These are phyloP conservation scores for Agonopterix arenella DNA, from an alignment of 2,888 invertebrate genomes.

Conservation along the genomic window DNA sequence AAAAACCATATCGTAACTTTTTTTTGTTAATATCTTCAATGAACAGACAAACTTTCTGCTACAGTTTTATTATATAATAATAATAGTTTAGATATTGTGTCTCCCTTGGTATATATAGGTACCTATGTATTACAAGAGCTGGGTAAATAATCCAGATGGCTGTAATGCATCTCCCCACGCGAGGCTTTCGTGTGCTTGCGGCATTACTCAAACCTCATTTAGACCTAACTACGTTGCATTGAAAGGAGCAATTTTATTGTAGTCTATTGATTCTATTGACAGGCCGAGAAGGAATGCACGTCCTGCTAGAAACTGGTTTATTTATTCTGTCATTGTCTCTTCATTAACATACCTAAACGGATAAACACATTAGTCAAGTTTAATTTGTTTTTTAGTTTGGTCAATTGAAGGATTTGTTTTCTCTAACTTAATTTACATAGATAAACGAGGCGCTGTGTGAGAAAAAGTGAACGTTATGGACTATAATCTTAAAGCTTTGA, in stretches of 20 bases:
- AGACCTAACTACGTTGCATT: conserved; percentile 65
- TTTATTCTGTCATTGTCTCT: conserved; percentile 47
- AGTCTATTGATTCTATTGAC: conserved; percentile 71
- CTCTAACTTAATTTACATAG: not conserved
- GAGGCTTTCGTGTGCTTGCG: conserved; percentile 55
- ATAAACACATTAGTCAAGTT: conserved; percentile 2
- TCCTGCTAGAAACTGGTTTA: conserved; percentile 45
- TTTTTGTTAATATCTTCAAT: no score
- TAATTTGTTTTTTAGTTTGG: not conserved
- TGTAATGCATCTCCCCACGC: conserved; percentile 57
- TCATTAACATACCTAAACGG: conserved; percentile 9
- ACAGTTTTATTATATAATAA: no score
- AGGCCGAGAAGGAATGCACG: conserved; percentile 44
- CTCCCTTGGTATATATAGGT: no score
- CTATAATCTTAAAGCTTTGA: no score
- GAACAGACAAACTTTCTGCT: no score
- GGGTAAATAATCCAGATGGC: conserved; percentile 16
- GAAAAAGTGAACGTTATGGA: no score
- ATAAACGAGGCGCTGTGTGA: not conserved
- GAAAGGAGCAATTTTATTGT: conserved; percentile 70
- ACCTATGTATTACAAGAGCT: no score
- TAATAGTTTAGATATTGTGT: no score
- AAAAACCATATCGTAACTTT: no score
- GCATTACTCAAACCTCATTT: conserved; percentile 76
- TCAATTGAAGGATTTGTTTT: not conserved